Evolutionary conservation across 2,888 invertebrate species (phyloP), one percentile per base, ranked within the genome.

Genomic region (Podabrus alpinus): DNA sequence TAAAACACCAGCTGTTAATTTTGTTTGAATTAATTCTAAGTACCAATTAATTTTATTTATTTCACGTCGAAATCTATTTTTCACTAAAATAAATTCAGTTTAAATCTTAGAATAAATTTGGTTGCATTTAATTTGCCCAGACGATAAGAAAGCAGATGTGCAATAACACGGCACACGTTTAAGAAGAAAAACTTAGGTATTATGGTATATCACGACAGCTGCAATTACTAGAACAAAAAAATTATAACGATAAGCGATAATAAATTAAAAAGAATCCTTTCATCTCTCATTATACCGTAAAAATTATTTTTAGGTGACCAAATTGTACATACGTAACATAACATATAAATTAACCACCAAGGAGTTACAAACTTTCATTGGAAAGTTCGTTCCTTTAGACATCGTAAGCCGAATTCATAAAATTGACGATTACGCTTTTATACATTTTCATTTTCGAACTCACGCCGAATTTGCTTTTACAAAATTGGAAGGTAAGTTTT

Each of bases 351-450:
- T 64, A 1, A 64, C 15, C 1, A 64, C 62, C 13, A 21, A 21
- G 13, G 62, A 64, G 16, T 7, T 64, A 2, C 62, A 64, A 64
- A 2, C 13, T 2, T n/a, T 21, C 2, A n/a, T 64, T 9, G 21
- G 13, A 17, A 64, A 17, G 21, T 16, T 19, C n/a, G 13, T 88
- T 1, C 84, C 84, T 15, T 21, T 69, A 7, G 25, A 62, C 1
- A 72, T 71, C 24, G 72, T 86, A 9, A 78, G 79, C 5, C 86
- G 89, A 78, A 89, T 91, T 4, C 90, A 90, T 81, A 91, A 90
- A 81, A 86, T 89, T 9, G 84, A 88, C 71, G 90, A 90, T 80
- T 92, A 88, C 81, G 91, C 90, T 1, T 92, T 92, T 82, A 86
- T 92, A 0, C 91, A 92, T 84, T 91, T 90, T 80, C 77, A 78